Percentiles rank a stretch among this genome's conserved stretches.
Evolutionary conservation across 2,797 vertebrate species (phyloP).

Genomic region (Helostoma temminkii): DNA sequence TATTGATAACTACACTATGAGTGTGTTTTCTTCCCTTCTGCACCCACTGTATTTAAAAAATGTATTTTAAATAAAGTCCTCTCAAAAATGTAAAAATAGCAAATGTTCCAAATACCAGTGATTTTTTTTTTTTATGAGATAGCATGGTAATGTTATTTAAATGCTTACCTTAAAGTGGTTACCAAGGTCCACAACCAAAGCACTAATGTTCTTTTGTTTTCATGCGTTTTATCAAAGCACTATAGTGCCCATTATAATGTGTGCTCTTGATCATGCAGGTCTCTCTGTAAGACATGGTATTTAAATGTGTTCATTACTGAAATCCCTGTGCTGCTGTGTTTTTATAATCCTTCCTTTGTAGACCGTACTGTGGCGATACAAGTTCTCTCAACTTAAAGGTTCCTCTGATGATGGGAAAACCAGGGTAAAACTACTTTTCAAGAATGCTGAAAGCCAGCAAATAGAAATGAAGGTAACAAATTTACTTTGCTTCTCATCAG

Average conservation of each 20-base stretch:
- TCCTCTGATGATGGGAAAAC: slow-evolving; percentile 96
- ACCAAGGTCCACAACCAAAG: no score
- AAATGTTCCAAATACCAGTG: background rate
- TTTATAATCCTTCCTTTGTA: slow-evolving; percentile 64
- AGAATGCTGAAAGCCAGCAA: slow-evolving; percentile 91
- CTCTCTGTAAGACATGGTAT: slow-evolving; percentile 12
- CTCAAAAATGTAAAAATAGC: background rate
- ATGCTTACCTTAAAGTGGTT: slow-evolving; percentile 12
- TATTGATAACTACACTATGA: background rate
- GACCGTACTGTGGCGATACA: slow-evolving; percentile 92
- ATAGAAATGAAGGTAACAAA: slow-evolving; percentile 93
- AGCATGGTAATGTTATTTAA: background rate
- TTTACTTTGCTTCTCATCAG: background rate
- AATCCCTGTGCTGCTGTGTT: slow-evolving; percentile 27
- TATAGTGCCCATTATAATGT: slow-evolving; percentile 16
- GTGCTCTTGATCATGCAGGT: slow-evolving; percentile 25
- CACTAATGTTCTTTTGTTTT: background rate
- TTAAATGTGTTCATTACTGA: slow-evolving; percentile 38
- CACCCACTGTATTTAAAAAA: background rate
- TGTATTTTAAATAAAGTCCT: slow-evolving; percentile 1
- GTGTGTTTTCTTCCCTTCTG: background rate
- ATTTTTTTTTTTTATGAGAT: background rate
- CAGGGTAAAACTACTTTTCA: slow-evolving; percentile 93
- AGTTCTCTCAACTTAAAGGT: slow-evolving; percentile 96
- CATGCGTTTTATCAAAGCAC: slow-evolving; percentile 19